Evolutionary conservation across 2,113 vertebrate genomes (phyloP), one percentile per base, ranked within the genome.

Genomic region (Albula glossodonta): DNA sequence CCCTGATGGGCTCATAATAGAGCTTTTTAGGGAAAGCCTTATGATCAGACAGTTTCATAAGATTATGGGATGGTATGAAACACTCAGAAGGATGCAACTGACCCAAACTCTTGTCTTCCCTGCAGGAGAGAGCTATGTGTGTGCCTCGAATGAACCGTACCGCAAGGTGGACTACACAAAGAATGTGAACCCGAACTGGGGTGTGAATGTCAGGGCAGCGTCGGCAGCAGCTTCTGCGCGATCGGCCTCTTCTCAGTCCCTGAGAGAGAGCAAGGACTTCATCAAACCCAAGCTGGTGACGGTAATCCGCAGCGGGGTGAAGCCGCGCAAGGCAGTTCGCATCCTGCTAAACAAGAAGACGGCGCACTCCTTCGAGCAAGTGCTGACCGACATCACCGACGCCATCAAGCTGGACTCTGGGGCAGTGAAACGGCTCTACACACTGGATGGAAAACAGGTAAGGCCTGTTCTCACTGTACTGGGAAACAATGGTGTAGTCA

Each of bases 301-400:
- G 79, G 97, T 98, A 91, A 97, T 98, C 85, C 95, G 97, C 25
- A 97, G 97, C 82, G 97, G 97, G 25, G 96, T 96, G 56, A 97
- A 97, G 89, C 97, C 97, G 0, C 93, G 97, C n/a, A 97, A 97
- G 90, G 97, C 97, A 0, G 97, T 98, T 86, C 92, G 97, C 53
- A 96, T 98, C 82, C 95, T 98, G 88, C 95, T 98, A 60, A 98
- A 98, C 86, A 97, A 96, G 92, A 98, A 97, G 95, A 97, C 97
- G 0, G 97, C 97, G n/a, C 97, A 98, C 91, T 98, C 97, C 88
- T 98, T 98, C 0, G 96, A 97, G 19, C 97, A 98, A 87, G 97
- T 98, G 87, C 90, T 97, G 87, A 96, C 95, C 0, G 97, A 98
- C 86, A 98, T 98, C 92, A 97, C 97, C 0, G 96, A 97, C 91